Evolutionary conservation across 2,888 invertebrate genomes (phyloP).

Genomic region (Pharmacophagus antenor): DNA sequence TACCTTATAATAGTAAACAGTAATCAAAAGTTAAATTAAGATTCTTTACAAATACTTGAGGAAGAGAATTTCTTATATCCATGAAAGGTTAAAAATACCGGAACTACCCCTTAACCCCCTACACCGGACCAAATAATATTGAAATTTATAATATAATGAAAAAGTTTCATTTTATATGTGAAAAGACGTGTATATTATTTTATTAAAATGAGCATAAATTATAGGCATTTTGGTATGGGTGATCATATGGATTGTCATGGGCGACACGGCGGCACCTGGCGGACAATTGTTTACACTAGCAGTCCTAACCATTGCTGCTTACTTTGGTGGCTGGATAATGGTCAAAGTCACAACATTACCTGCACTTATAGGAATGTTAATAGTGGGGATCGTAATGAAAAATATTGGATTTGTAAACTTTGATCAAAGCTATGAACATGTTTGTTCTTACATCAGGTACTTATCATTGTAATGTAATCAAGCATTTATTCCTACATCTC

Average conservation of each 20-base stretch:
- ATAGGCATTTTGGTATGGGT: conserved; percentile 87
- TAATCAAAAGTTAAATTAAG: too few relatives aligned
- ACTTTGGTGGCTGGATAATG: conserved; percentile 91
- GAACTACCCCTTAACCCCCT: too few relatives aligned
- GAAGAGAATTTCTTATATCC: too few relatives aligned
- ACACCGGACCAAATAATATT: too few relatives aligned
- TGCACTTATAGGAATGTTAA: conserved; percentile 91
- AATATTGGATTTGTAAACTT: conserved; percentile 88
- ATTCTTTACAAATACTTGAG: too few relatives aligned
- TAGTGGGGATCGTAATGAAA: conserved; percentile 87
- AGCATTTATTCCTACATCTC: background rate
- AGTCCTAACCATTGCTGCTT: conserved; percentile 86
- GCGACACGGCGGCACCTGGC: conserved; percentile 89
- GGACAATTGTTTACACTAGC: conserved; percentile 90
- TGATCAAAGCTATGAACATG: conserved; percentile 83
- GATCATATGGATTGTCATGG: conserved; percentile 87
- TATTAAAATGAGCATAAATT: background rate
- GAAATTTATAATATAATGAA: too few relatives aligned
- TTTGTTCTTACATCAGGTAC: conserved; percentile 87
- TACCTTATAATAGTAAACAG: too few relatives aligned
- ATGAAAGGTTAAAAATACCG: too few relatives aligned
- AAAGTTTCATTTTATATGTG: too few relatives aligned
- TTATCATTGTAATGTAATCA: background rate
- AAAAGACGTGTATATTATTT: background rate
- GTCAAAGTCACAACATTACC: conserved; percentile 89